These are phyloP conservation scores for Sitodiplosis mosellana DNA, from an alignment of 1,140 invertebrate species.

Conservation along the genomic window DNA sequence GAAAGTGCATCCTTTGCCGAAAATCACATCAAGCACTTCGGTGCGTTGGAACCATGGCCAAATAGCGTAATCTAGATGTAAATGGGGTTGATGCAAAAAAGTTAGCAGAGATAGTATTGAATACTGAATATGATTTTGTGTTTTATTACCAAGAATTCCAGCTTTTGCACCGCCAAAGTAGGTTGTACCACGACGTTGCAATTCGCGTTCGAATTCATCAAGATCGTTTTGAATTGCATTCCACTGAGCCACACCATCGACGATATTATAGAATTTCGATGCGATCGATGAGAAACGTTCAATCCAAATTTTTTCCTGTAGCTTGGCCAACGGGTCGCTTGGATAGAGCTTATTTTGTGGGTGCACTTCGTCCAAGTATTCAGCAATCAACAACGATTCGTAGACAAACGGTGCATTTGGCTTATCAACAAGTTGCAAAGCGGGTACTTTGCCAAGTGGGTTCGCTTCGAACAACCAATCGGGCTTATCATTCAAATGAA, in stretches of 20 bases:
- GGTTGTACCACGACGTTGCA: slow-evolving; percentile 36
- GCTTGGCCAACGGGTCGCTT: slow-evolving; percentile 52
- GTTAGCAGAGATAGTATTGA: too few species aligned
- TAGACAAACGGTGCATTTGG: slow-evolving; percentile 38
- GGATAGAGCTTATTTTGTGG: slow-evolving; percentile 43
- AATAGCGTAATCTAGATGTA: slow-evolving; percentile 69
- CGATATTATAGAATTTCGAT: slow-evolving; percentile 15
- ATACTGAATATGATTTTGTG: too few species aligned
- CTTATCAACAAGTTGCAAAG: slow-evolving; percentile 47
- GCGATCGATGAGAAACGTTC: slow-evolving; percentile 34
- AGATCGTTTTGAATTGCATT: slow-evolving; percentile 28
- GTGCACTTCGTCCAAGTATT: slow-evolving; percentile 72
- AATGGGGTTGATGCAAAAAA: too few species aligned
- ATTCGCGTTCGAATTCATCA: slow-evolving; percentile 44
- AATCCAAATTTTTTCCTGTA: slow-evolving; percentile 59
- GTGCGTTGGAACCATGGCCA: slow-evolving; percentile 73
- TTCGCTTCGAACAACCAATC: slow-evolving; percentile 59
- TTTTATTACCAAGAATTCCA: slow-evolving; percentile 40
- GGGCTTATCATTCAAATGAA: slow-evolving; percentile 66
- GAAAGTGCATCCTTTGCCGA: slow-evolving; percentile 17
- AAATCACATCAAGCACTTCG: slow-evolving; percentile 16
- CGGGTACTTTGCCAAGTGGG: slow-evolving; percentile 61
- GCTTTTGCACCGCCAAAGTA: slow-evolving; percentile 51
- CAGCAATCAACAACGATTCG: slow-evolving; percentile 64
- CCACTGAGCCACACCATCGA: slow-evolving; percentile 13